A percentile compares a stretch with the other conserved stretches of the same genome.
These are phyloP conservation scores for Cyprinodon brontotheroides DNA, from an alignment of 2,113 vertebrate species.

Conservation along the genomic window DNA sequence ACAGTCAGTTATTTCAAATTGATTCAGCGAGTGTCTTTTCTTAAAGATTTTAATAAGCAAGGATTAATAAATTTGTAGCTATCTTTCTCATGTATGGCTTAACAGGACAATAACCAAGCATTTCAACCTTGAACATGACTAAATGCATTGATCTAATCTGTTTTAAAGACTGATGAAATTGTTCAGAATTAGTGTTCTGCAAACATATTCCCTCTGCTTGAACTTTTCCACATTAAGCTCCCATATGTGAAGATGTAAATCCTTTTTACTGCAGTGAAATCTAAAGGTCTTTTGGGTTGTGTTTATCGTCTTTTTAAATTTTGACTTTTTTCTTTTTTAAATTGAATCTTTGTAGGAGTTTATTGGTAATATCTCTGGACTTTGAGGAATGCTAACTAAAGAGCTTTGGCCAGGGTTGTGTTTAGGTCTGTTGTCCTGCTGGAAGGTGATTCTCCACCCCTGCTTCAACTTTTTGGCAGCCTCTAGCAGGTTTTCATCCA, in stretches of 20 bases:
- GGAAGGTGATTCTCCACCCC: background rate
- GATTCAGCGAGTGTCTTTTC: constrained; percentile 28
- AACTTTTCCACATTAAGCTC: background rate
- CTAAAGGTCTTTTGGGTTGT: background rate
- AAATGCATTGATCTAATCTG: constrained; percentile 35
- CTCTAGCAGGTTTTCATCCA: too few relatives aligned
- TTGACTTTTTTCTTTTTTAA: background rate
- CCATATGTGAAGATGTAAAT: background rate
- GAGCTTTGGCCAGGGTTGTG: background rate
- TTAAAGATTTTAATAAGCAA: constrained; percentile 41
- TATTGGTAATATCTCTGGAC: background rate
- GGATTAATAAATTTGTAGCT: constrained; percentile 10
- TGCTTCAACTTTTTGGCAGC: background rate
- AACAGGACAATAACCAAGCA: too few relatives aligned
- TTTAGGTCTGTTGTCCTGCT: background rate
- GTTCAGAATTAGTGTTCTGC: background rate
- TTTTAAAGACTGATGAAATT: constrained; percentile 1
- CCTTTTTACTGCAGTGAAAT: background rate
- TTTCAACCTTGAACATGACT: constrained; percentile 11
- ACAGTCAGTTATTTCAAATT: constrained; percentile 28
- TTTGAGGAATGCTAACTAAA: background rate
- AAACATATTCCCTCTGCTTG: background rate
- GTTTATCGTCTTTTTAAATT: background rate
- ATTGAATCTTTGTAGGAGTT: background rate
- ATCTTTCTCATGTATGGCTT: constrained; percentile 26